These are phyloP conservation scores for Gonioctena quinquepunctata DNA, from an alignment of 1,140 invertebrate genomes.

Conservation along the genomic window DNA sequence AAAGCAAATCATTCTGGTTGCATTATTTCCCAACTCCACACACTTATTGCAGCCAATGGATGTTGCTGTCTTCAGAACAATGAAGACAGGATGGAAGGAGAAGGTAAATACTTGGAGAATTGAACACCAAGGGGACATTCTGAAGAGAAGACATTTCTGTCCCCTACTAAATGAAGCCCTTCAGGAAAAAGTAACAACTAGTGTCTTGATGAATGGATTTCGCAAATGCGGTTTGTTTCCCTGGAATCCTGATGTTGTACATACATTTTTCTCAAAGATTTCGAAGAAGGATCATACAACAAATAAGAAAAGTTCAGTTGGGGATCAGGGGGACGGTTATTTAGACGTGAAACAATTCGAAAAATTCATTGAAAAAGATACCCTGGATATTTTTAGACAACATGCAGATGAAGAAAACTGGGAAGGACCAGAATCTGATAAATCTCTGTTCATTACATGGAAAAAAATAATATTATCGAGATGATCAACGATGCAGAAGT, in stretches of 20 bases:
- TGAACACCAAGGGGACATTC: constrained; percentile 9
- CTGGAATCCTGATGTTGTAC: neutral
- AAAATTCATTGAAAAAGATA: too few relatives aligned
- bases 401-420: too few relatives aligned
- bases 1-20: constrained; percentile 48
- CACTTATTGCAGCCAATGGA: constrained; percentile 56
- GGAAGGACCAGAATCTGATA: too few relatives aligned
- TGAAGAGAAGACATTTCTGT: neutral
- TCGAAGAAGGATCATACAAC: too few relatives aligned
- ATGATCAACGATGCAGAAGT: too few relatives aligned
- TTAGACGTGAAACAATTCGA: too few relatives aligned
- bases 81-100: constrained; percentile 32
- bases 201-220: neutral
- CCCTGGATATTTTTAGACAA: too few relatives aligned
- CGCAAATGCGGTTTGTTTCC: neutral
- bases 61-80: constrained; percentile 49
- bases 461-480: too few relatives aligned
- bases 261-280: too few relatives aligned
- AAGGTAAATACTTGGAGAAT: neutral
- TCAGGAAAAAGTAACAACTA: neutral
- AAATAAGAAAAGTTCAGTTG: too few relatives aligned
- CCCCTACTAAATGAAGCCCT: neutral
- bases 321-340: too few relatives aligned
- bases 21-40: constrained; percentile 43
- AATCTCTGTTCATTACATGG: too few relatives aligned